Base-by-base conservation (phyloP, 2,113 vertebrate genomes). In the Cettia cetti region DNA sequence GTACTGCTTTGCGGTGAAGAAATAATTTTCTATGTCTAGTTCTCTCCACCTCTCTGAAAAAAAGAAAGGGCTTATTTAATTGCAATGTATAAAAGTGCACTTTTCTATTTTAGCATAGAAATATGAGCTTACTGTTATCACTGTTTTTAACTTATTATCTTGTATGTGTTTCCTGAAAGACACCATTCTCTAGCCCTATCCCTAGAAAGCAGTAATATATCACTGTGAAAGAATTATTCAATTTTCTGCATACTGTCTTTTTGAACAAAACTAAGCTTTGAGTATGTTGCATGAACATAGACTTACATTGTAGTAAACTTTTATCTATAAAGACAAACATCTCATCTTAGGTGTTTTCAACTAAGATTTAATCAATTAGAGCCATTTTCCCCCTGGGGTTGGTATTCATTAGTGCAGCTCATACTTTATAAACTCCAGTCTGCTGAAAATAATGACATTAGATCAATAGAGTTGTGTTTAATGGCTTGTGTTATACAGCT, bases 381-480 rank as follows among this genome's bases (percentile, higher is more conserved):
- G 28, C 27, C 3, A 44, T 93, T 87, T 91, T 92, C 66, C 30
- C 13, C 47, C 71, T 64, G 39, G 49, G 27, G 8, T 69, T 89
- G 63, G 26, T 90, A 79, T 94, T 95, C 83, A 82, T 92, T 90
- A 96, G 35, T 61, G 42, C 27, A 83, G n/a, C 61, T 93, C 85
- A 77, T 86, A 93, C 95, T 96, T 96, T 97, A 71, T 69, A 75
- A 94, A 84, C 49, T 94, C 45, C 64, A 90, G 31, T 84, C 64
- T 88, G 68, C 59, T 95, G 93, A 95, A 98, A 97, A 95, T 90
- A 97, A 96, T 89, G 54, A 94, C 92, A 95, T 97, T 92, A 96
- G 72, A 95, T 96, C 85, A 86, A 71, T 80, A 86, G 42, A 88
- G 17, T 91, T 95, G 96, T 95, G 96, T 92, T 90, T 94, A 97